Evolutionary conservation across 2,113 vertebrate species (phyloP).

Genomic region (Anoura caudifer): DNA sequence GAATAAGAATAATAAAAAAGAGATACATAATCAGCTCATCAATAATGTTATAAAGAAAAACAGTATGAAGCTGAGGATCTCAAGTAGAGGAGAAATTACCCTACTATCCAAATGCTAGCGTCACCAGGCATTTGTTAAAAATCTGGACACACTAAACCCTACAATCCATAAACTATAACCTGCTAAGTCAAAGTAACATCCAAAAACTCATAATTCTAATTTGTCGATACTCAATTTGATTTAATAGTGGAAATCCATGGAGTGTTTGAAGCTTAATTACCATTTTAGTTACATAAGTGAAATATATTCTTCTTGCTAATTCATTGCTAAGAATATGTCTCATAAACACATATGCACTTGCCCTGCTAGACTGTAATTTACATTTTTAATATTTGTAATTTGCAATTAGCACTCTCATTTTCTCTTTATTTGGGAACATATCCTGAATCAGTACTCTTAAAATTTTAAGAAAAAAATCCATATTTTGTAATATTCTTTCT

Average conservation of each 20-base stretch:
- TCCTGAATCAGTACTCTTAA: neutral
- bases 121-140: neutral
- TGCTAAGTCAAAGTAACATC: neutral
- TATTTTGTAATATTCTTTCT: neutral
- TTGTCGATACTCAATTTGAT: neutral
- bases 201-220: neutral
- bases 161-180: neutral
- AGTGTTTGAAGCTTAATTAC: constrained; percentile 20
- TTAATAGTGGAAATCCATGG: neutral
- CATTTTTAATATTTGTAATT: constrained; percentile 31
- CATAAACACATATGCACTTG: neutral
- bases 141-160: neutral
- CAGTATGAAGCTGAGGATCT: neutral
- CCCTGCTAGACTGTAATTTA: constrained; percentile 31
- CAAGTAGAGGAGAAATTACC: neutral
- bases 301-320: constrained; percentile 55
- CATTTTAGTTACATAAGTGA: constrained; percentile 1
- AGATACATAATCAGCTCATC: neutral
- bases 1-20: neutral
- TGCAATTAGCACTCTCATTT: constrained; percentile 56
- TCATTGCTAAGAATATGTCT: constrained; percentile 59
- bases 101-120: neutral
- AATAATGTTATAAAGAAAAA: neutral
- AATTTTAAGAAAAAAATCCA: constrained; percentile 29
- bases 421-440: constrained; percentile 1